These are phyloP conservation scores for Talpa occidentalis DNA, from an alignment of 2,113 vertebrate genomes.

Conservation along the genomic window DNA sequence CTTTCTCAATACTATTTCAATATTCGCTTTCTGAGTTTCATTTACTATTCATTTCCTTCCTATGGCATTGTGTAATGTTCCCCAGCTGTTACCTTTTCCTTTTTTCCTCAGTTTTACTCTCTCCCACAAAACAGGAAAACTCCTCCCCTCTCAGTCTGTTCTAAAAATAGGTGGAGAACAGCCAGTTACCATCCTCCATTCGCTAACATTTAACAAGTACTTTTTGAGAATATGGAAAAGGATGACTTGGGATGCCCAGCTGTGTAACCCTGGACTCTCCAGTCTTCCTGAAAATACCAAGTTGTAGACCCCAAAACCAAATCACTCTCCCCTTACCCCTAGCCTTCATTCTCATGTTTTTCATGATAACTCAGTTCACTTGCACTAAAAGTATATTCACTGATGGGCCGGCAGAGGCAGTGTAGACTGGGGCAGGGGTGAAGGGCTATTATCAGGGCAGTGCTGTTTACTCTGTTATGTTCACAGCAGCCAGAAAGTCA, in stretches of 20 bases:
- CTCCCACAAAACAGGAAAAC: neutral
- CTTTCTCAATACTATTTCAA: neutral
- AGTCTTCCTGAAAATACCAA: neutral
- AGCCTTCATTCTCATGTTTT: fast-evolving
- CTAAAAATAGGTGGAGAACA: neutral
- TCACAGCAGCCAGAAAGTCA: neutral
- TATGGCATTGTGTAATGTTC: constrained; percentile 7
- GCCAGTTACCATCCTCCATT: neutral
- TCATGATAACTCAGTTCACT: neutral
- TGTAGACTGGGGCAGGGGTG: neutral
- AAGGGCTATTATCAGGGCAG: neutral
- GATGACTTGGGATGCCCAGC: neutral
- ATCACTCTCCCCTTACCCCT: neutral
- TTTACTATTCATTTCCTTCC: neutral
- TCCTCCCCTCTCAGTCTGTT: constrained; percentile 13
- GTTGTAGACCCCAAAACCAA: neutral
- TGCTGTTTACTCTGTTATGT: neutral
- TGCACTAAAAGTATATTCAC: neutral
- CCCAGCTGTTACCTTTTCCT: neutral
- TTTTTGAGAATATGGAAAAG: neutral
- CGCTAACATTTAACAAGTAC: neutral
- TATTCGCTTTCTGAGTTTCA: constrained; percentile 29
- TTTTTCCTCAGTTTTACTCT: constrained; percentile 9
- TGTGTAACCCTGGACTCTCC: neutral
- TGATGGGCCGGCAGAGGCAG: neutral